Base-by-base conservation (phyloP, 2,888 invertebrate species). In the Saturnia pavonia region DNA sequence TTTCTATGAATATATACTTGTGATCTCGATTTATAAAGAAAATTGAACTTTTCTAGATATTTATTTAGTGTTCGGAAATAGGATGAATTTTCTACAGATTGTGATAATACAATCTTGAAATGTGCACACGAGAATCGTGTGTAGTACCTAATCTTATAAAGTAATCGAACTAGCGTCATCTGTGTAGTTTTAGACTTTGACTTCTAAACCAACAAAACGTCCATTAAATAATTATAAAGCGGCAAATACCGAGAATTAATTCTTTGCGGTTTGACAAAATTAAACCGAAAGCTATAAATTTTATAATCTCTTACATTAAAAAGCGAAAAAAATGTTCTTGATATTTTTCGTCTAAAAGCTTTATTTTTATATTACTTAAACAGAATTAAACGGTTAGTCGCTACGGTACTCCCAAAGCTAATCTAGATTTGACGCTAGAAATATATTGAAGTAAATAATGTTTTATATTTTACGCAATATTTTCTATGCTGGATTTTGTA, bases 391-490 rank as follows among this genome's bases (percentile, higher is more conserved):
- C 60, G 27, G 25, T 60, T 27, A 60, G 12, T 60, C 14, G 27
- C 60, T 25, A 27, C n/a, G 3, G 14, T 60, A 60, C 25, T 60
- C 60, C 27, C 60, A 60, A 16, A 60, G 27, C n/a, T 54, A 54
- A 54, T 54, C 54, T 54, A 22, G 54, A n/a, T 54, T 54, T 54
- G 19, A 54, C 54, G 8, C n/a, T 54, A 22, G n/a, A 54, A 54
- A n/a, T 54, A 54, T 54, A 54, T n/a, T 54, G 54, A 22, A 54
- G 54, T 22, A 54, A 54, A 22, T 22, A 22, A 22, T 22, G n/a
- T 54, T 54, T n/a, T 54, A n/a, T n/a, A 54, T 54, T n/a, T 54
- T 54, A n/a, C 54, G n/a, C n/a, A 16, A 54, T 54, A 54, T 54
- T 54, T 54, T 16, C 48, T 48, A 16, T 54, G n/a, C n/a, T 16